Base-by-base conservation (phyloP, 2,113 vertebrate genomes). In the Cavia porcellus region DNA sequence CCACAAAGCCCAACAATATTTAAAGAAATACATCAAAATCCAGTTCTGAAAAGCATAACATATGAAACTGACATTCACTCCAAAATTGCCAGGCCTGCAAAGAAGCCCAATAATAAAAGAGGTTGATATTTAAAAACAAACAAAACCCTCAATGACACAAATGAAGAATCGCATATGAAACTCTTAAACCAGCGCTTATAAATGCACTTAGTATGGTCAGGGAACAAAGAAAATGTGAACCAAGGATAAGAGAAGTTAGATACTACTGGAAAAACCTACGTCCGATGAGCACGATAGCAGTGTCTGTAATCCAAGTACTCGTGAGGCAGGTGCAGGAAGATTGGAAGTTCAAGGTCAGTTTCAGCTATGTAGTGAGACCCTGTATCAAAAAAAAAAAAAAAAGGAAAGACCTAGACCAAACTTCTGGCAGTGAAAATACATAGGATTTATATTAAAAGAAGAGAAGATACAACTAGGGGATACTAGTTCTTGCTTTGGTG, bases 41-140 rank as follows among this genome's bases (percentile, higher is more conserved):
- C 4, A 13, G 47, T 30, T 95, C 38, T 45, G 22, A 0, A 74
- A 94, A 80, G 20, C 30, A 59, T 64, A 82, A 89, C 96, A 90
- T 87, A 20, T 83, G 81, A 93, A 70, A 83, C 30, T n/a, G 38
- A 14, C 42, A 52, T 87, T 55, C 12, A 61, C 50, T 95, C 28
- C 84, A 83, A 90, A 89, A 74, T 93, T 66, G 38, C 38, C 9
- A 93, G 30, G 50, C 30, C n/a, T 83, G 22, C 38, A 24, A 89
- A 94, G 86, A 96, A 96, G 62, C 35, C 55, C 22, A 77, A 61
- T 89, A 47, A 64, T 50, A 84, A 83, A 81, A 89, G 28, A n/a
- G 47, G 4, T 57, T 32, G 32, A 5, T 57, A 50, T 70, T 19
- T 6, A 25, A 25, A 45, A 28, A 38, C 17, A 9, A 45, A 86